Evolutionary conservation across 2,888 invertebrate genomes (phyloP).

Genomic region (Luperina nickerlii): DNA sequence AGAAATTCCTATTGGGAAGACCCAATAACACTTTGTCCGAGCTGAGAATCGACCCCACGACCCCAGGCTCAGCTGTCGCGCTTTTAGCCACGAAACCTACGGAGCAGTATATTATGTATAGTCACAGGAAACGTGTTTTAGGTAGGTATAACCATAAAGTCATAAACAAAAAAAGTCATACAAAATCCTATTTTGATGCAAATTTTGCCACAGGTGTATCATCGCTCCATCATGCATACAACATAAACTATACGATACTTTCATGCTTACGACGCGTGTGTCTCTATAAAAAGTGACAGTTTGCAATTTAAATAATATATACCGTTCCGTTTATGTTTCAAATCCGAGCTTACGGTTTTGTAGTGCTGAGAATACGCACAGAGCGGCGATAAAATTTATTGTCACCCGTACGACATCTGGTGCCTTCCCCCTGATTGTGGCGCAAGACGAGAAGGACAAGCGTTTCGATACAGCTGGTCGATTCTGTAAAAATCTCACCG

Average conservation of each 20-base stretch:
- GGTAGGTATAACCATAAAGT: not conserved
- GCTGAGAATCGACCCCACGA: not conserved
- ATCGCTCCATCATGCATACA: conserved; percentile 30
- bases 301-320: conserved; percentile 83
- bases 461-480: conserved; percentile 15
- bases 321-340: conserved; percentile 83
- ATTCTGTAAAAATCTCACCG: no score
- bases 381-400: conserved; percentile 89
- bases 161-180: conserved; percentile 18
- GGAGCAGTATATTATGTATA: no score
- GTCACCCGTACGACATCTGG: conserved; percentile 89
- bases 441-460: conserved; percentile 58
- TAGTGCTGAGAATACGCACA: conserved; percentile 86
- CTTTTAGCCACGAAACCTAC: not conserved
- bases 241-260: conserved; percentile 60
- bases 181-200: conserved; percentile 26
- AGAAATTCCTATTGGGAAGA: not conserved
- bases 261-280: conserved; percentile 55
- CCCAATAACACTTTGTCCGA: not conserved
- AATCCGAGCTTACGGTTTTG: conserved; percentile 86
- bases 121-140: not conserved
- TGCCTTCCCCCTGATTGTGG: conserved; percentile 78
- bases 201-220: conserved; percentile 55
- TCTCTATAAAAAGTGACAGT: conserved; percentile 77
- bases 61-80: not conserved